Conservation (phyloP, 2,888 invertebrate species). For the Drosophila sordidapex region DNA sequence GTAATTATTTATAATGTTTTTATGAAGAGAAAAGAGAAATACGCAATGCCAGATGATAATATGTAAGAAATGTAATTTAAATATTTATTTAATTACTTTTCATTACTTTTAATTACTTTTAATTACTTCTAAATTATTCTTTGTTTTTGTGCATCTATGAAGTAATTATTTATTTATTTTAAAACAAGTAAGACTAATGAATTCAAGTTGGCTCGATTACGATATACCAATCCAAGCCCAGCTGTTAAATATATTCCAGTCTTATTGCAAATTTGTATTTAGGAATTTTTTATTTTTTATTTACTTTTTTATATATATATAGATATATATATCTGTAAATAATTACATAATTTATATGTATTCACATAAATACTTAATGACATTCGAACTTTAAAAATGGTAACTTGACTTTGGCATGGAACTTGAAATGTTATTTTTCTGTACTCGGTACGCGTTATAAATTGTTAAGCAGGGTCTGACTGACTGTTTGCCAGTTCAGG, state of each 20-base stretch:
- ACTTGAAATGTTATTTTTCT: neutral
- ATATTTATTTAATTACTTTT: neutral
- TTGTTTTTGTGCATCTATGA: too few species aligned
- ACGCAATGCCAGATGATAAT: neutral
- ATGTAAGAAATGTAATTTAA: neutral
- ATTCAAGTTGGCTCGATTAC: too few species aligned
- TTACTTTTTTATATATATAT: too few species aligned
- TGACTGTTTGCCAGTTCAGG: neutral
- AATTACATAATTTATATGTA: too few species aligned
- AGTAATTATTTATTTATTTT: neutral
- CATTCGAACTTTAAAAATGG: neutral
- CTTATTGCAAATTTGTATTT: too few species aligned
- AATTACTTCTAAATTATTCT: neutral
- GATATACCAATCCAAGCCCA: too few species aligned
- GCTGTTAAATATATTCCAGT: too few species aligned
- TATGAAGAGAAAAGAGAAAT: neutral
- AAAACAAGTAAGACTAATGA: too few species aligned
- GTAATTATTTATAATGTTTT: neutral
- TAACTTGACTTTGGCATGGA: neutral
- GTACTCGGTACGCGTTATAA: neutral
- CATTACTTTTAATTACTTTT: neutral
- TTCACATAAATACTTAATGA: neutral
- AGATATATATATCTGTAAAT: too few species aligned
- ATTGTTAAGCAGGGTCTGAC: neutral
- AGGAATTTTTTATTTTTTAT: too few species aligned